Conservation (phyloP, 1,140 invertebrate species). For the Diabrotica undecimpunctata region DNA sequence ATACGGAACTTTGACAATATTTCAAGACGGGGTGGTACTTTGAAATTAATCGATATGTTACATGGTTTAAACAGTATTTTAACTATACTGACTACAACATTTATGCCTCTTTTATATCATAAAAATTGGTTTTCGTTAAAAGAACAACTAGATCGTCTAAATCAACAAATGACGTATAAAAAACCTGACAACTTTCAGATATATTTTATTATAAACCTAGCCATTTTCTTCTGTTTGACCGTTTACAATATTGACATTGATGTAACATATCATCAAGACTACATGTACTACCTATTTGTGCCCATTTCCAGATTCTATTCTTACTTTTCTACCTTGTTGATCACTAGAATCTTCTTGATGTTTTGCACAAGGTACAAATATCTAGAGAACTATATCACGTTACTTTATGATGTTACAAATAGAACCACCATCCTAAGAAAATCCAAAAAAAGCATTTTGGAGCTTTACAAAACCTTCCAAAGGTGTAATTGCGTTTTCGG, state of each 20-base stretch:
- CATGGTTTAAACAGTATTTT: neutral
- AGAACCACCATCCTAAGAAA: too few relatives aligned
- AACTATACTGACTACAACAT: neutral
- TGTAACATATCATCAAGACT: neutral
- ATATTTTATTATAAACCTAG: neutral
- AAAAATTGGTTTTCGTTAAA: neutral
- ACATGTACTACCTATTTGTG: neutral
- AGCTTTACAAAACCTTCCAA: neutral
- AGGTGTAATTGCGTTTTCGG: neutral
- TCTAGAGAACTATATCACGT: neutral
- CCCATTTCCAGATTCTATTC: neutral
- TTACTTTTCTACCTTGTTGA: neutral
- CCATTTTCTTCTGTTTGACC: neutral
- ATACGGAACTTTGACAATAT: too few relatives aligned
- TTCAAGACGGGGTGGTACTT: neutral
- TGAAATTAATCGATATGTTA: neutral
- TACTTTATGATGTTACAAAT: too few relatives aligned
- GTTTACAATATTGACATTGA: neutral
- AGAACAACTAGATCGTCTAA: neutral
- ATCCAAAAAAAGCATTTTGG: too few relatives aligned
- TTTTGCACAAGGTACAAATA: neutral
- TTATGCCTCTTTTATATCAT: neutral
- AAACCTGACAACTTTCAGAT: neutral
- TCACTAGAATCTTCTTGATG: neutral
- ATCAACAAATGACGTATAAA: neutral